Evolutionary conservation across 2,113 vertebrate genomes (phyloP).

Genomic region (Excalfactoria chinensis): DNA sequence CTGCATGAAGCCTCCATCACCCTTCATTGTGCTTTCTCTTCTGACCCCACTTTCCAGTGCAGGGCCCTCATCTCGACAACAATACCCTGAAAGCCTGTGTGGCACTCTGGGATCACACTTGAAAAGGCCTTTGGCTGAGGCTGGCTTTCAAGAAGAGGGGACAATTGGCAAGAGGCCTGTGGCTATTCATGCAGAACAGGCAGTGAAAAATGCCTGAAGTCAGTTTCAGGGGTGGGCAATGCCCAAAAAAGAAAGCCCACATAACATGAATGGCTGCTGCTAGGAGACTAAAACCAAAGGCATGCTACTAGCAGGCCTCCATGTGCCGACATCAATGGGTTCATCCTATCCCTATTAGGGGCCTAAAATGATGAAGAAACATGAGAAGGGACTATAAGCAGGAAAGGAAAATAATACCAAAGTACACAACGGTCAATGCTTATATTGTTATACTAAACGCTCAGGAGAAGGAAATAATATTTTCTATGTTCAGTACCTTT

Average conservation of each 20-base stretch:
- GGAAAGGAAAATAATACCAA: conserved; percentile 76
- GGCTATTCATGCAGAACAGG: conserved; percentile 85
- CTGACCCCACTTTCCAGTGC: conserved; percentile 78
- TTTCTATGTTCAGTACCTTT: neutral
- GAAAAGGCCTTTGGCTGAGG: conserved; percentile 81
- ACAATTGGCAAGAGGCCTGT: conserved; percentile 84
- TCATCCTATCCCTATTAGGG: conserved; percentile 78
- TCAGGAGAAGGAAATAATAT: conserved; percentile 52
- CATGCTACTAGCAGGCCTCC: conserved; percentile 78
- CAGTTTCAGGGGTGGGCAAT: conserved; percentile 85
- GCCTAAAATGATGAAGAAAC: conserved; percentile 84
- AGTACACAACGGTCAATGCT: conserved; percentile 65
- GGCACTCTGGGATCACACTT: conserved; percentile 81
- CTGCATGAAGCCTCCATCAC: conserved; percentile 74
- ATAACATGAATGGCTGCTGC: conserved; percentile 79
- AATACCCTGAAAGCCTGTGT: conserved; percentile 82
- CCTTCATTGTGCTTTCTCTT: conserved; percentile 78
- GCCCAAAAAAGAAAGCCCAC: conserved; percentile 82
- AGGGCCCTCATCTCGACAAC: conserved; percentile 77
- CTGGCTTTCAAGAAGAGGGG: conserved; percentile 77
- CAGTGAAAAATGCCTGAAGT: conserved; percentile 82
- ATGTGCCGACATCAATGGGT: conserved; percentile 76
- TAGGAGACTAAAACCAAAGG: conserved; percentile 83
- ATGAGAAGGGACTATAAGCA: conserved; percentile 78
- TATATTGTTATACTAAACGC: conserved; percentile 55